A percentile compares a stretch with the other conserved stretches of the same genome.
These are phyloP conservation scores for Dicrostonyx torquatus DNA, from an alignment of 2,797 vertebrate species.

Conservation along the genomic window DNA sequence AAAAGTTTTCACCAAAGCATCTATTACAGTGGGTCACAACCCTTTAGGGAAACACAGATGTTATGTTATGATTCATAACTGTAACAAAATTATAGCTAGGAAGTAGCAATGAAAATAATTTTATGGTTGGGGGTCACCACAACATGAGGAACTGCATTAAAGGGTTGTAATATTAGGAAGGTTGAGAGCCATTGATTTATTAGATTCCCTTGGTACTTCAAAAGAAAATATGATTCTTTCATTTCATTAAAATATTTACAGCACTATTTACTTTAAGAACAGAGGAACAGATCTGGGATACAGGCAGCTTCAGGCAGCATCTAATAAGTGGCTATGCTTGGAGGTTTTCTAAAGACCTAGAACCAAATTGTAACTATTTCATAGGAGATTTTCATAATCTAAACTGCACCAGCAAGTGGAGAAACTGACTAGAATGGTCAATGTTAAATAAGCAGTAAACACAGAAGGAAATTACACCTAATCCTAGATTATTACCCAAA, in stretches of 20 bases:
- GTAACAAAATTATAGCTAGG: background rate
- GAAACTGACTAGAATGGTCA: background rate
- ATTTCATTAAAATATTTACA: background rate
- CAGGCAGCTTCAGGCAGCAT: background rate
- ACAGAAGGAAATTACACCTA: background rate
- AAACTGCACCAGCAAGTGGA: background rate
- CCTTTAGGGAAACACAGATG: background rate
- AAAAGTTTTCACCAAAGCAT: background rate
- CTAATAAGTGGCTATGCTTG: background rate
- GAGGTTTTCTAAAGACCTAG: background rate
- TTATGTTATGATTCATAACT: background rate
- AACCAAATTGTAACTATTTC: background rate
- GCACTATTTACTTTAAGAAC: background rate
- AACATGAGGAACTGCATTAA: background rate
- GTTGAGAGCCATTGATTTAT: background rate
- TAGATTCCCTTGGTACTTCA: background rate
- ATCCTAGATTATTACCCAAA: background rate
- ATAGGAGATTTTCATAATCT: background rate
- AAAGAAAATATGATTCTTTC: background rate
- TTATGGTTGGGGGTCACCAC: background rate
- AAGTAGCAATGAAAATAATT: background rate
- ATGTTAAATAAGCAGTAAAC: background rate
- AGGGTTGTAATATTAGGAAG: background rate
- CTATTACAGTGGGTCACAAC: background rate
- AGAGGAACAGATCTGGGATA: background rate